Evolutionary conservation across 1,140 invertebrate species (phyloP).

Genomic region (Formica exsecta): DNA sequence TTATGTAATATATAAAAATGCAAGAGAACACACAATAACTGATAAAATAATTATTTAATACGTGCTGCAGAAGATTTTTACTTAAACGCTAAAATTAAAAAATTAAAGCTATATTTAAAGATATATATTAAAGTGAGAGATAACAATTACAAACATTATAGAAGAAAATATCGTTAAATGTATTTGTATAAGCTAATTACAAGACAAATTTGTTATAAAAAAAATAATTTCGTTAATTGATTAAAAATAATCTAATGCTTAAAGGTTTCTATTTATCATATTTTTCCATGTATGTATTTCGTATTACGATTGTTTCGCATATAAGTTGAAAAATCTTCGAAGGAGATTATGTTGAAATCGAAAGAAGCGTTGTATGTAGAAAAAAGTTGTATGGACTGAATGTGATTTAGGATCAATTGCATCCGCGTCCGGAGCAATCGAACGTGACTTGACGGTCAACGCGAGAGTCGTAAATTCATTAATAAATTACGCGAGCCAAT

Average conservation of each 20-base stretch:
- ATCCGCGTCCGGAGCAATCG: conserved; percentile 31
- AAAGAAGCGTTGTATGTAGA: conserved; percentile 7
- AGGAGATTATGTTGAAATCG: background rate
- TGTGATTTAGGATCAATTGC: conserved; percentile 70
- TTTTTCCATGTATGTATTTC: background rate
- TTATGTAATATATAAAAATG: too few relatives aligned
- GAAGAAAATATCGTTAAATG: background rate
- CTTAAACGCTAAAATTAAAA: too few relatives aligned
- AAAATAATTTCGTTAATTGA: background rate
- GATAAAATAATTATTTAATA: too few relatives aligned
- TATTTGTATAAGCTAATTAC: background rate
- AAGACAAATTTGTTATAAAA: background rate
- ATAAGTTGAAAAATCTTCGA: background rate
- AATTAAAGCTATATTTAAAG: too few relatives aligned
- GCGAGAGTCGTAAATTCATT: conserved; percentile 78
- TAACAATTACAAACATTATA: background rate
- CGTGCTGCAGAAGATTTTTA: too few relatives aligned
- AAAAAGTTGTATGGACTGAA: conserved; percentile 50
- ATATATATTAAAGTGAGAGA: too few relatives aligned
- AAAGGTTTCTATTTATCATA: background rate
- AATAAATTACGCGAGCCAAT: conserved; percentile 81
- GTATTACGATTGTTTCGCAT: conserved; percentile 5
- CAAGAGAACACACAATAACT: too few relatives aligned
- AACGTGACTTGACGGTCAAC: conserved; percentile 13
- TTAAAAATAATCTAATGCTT: background rate